Evolutionary conservation across 2,888 invertebrate genomes (phyloP), one percentile per base, ranked within the genome.

Genomic region (Drosophila austrosaltans): DNA sequence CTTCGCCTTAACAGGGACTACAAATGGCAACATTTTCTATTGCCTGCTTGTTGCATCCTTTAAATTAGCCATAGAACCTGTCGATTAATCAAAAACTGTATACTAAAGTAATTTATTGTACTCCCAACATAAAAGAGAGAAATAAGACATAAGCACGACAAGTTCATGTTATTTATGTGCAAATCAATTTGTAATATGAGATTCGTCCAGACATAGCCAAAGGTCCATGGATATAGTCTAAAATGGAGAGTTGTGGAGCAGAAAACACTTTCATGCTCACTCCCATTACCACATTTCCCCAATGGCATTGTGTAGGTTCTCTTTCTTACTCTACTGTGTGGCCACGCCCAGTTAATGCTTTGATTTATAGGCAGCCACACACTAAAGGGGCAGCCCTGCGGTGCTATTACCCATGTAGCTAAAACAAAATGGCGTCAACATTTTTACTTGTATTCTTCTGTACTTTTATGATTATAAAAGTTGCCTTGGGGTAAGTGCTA

Each of bases 281-380:
- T 39, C 61, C 66, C 32, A 36, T 8, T 30, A 22, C 57, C 56
- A 32, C 16, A 16, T 16, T 22, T 22, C 36, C 53, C 53, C 56
- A 58, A 62, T 48, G 22, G 25, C 40, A n/a, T 10, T 7, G 20
- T 5, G 58, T 66, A 54, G 53, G 42, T 40, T 30, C 66, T 32
- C n/a, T n/a, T 16, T 42, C 40, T n/a, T 16, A 28, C 40, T 53
- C 42, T 36, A 54, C 1, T 48, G 30, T 54, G 8, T 25, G 28
- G 69, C 69, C 79, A 82, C 89, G 89, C 81, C 89, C 77, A 62
- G 22, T 89, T 87, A 87, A 87, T 87, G 87, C 71, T 82, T 87
- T 87, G 86, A 87, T 87, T 85, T 87, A 86, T 81, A 32, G 61
- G 40, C 76, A 48, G 53, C 20, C 53, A 39, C 39, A 57, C 66